phyloP scores from a whole-genome alignment of 2,113 vertebrate genomes.

The Danionella cerebrum region DNA sequence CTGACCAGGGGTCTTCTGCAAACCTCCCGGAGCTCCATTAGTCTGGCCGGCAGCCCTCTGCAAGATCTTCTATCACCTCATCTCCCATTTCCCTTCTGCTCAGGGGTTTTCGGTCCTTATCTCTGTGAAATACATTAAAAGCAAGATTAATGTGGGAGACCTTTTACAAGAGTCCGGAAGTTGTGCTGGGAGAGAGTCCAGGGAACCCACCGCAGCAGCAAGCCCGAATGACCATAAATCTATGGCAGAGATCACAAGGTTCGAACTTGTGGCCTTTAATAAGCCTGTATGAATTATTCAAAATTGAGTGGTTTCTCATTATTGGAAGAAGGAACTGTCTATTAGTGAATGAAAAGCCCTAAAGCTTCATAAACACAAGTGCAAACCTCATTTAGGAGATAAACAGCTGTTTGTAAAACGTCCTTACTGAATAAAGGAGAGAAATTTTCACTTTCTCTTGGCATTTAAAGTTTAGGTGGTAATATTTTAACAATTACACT shows the following conservation, averaged over 20 bases:
- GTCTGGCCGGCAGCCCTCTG: neutral
- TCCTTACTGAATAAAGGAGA: neutral
- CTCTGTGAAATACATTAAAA: constrained; percentile 34
- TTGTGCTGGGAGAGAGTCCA: constrained; percentile 18
- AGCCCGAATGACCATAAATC: too few relatives aligned
- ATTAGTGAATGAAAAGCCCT: neutral
- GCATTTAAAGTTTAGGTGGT: neutral
- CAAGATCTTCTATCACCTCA: constrained; percentile 21
- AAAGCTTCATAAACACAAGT: neutral
- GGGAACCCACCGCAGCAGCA: too few relatives aligned
- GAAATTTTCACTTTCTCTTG: neutral
- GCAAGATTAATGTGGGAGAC: constrained; percentile 43
- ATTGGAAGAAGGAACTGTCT: constrained; percentile 1
- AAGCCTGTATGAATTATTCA: constrained; percentile 4
- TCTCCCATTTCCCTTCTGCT: constrained; percentile 14
- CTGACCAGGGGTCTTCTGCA: neutral
- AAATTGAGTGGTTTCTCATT: neutral
- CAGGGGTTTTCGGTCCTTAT: constrained; percentile 23
- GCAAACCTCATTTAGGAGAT: neutral
- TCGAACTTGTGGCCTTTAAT: constrained; percentile 7
- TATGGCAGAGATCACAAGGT: neutral
- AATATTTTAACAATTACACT: neutral
- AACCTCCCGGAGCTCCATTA: neutral
- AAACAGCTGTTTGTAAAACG: neutral
- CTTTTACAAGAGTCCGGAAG: constrained; percentile 33